These are phyloP conservation scores for Corythoichthys intestinalis DNA, from an alignment of 2,113 vertebrate genomes.

Conservation along the genomic window DNA sequence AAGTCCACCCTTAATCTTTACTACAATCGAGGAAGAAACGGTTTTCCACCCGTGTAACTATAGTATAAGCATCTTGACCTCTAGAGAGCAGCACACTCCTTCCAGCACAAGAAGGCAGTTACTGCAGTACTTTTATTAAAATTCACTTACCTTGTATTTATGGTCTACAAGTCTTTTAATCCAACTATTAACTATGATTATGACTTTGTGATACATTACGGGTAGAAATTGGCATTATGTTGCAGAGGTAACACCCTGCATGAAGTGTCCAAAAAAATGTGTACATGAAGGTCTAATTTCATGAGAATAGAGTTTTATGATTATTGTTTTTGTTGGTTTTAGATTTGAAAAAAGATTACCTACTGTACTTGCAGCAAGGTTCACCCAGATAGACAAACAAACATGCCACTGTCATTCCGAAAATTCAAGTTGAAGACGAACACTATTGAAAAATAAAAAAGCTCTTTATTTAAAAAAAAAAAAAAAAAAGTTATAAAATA, in stretches of 20 bases:
- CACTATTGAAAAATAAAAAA: constrained; percentile 48
- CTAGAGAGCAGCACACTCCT: constrained; percentile 4
- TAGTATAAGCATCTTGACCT: not conserved
- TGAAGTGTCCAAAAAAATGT: not conserved
- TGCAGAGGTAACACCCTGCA: not conserved
- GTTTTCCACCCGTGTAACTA: not conserved
- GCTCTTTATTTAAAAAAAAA: constrained; percentile 45
- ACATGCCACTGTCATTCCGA: not conserved
- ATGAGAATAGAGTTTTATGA: not conserved
- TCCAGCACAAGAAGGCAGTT: not conserved
- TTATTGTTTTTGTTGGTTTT: not conserved
- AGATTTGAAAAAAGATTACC: not conserved
- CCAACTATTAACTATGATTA: not conserved
- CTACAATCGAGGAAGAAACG: not conserved
- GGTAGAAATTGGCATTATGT: not conserved
- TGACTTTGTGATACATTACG: not conserved
- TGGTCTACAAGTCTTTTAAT: not conserved
- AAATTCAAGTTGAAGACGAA: not conserved
- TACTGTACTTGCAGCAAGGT: not conserved
- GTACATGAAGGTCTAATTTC: not conserved
- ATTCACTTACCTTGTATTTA: not conserved
- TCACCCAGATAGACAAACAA: not conserved
- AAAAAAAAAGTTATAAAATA: constrained; percentile 4
- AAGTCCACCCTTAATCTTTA: not conserved
- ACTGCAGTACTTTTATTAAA: not conserved